phyloP scores from a whole-genome alignment of 2,888 invertebrate species.

The Cataglyphis cursor region DNA sequence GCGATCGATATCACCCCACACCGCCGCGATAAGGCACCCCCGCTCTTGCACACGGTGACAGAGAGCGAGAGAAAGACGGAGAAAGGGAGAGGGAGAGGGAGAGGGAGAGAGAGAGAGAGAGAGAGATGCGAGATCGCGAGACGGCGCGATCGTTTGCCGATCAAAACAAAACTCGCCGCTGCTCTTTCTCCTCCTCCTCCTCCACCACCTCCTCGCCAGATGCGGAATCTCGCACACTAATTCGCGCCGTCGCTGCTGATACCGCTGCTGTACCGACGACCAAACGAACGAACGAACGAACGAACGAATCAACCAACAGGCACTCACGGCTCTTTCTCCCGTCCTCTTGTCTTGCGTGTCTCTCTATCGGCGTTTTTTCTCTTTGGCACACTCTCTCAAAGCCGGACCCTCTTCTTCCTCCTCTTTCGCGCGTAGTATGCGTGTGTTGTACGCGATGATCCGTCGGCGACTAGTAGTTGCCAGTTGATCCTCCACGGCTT shows the following conservation, averaged over 20 bases:
- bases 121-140: constrained; percentile 44
- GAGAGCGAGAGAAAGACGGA: background rate
- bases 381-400: constrained; percentile 57
- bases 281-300: background rate
- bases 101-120: background rate
- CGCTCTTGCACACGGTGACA: constrained; percentile 26
- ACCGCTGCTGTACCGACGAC: background rate
- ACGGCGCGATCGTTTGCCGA: constrained; percentile 69
- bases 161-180: constrained; percentile 74
- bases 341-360: constrained; percentile 4
- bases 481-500: background rate
- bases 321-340: constrained; percentile 16
- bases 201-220: constrained; percentile 26
- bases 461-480: constrained; percentile 6
- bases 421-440: constrained; percentile 10
- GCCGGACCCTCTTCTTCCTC: constrained; percentile 4
- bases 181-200: background rate
- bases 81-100: background rate
- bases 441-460: constrained; percentile 1
- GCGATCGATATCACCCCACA: constrained; percentile 78
- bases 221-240: constrained; percentile 46
- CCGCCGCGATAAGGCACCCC: constrained; percentile 53
- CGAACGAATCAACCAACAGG: constrained; percentile 9
- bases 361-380: constrained; percentile 12
- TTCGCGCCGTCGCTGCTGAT: constrained; percentile 43